Base-by-base conservation (phyloP, 2,797 vertebrate species). In the Sebastes baramenuke region DNA sequence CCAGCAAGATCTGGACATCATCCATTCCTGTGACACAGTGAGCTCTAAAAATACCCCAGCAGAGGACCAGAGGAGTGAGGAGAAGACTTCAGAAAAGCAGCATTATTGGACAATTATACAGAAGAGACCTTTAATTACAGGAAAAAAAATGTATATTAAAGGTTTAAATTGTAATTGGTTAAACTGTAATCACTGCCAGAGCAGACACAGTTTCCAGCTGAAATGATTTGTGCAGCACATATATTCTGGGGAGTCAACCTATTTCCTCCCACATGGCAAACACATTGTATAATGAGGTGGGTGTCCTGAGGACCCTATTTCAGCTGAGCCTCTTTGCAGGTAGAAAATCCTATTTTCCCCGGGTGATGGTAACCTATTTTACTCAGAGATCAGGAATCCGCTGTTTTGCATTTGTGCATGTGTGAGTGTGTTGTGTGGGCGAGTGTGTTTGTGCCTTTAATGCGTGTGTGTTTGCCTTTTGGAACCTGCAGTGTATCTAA, bases 1-100 rank as follows among this genome's bases (percentile, higher is more conserved):
- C 61, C 93, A 90, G 91, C 81, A 83, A 86, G 89, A 93, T 81
- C 92, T 95, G 94, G 94, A 93, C 81, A 70, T 76, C 85, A 65
- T 93, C 90, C 92, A 93, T 85, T 83, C 60, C 83, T 88, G 83
- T 76, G 82, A 93, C 92, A 93, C 75, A 74, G 75, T 80, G 83
- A 83, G 78, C 60, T 88, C 89, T 92, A 94, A 94, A 94, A 94
- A 94, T 93, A 95, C 79, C 78, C 64, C 79, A 32, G 67, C 49
- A 68, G 56, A 89, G 38, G 22, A 70, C 49, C 34, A 72, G 71
- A 62, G 66, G 55, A 81, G 67, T 77, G 65, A 54, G 66, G 52
- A 74, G 70, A 72, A 60, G 78, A 72, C 54, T 75, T 83, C 10
- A 79, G 49, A 75, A 67, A 82, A 36, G 20, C 36, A 69, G 8